A percentile compares a stretch with the other conserved stretches of the same genome.
phyloP scores from a whole-genome alignment of 2,888 invertebrate genomes.

The Drosophila monieri region DNA sequence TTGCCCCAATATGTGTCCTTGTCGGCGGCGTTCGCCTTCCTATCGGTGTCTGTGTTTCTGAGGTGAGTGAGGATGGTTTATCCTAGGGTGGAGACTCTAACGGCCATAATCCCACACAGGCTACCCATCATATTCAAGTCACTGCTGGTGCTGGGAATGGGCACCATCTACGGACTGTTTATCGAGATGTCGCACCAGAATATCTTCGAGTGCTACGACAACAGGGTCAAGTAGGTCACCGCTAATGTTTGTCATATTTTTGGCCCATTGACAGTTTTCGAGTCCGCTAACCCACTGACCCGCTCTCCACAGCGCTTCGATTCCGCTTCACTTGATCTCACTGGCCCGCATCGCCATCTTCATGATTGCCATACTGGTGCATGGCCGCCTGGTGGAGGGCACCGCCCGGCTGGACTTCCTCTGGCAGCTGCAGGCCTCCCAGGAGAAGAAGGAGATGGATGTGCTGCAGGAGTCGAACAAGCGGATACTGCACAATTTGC shows the following conservation, averaged over 20 bases:
- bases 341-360: conserved; percentile 92
- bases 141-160: conserved; percentile 90
- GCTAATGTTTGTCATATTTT: conserved; percentile 1
- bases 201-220: conserved; percentile 93
- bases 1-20: conserved; percentile 94
- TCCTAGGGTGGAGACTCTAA: not conserved
- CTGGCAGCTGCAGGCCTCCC: conserved; percentile 93
- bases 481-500: conserved; percentile 93
- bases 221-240: conserved; percentile 88
- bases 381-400: conserved; percentile 94
- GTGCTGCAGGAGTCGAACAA: conserved; percentile 95
- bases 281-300: not conserved
- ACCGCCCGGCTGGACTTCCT: conserved; percentile 93
- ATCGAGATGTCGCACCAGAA: conserved; percentile 92
- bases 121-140: conserved; percentile 93
- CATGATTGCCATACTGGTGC: conserved; percentile 92
- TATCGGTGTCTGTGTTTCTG: conserved; percentile 93
- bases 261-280: not conserved
- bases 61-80: conserved; percentile 79
- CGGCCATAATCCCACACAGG: conserved; percentile 69
- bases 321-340: conserved; percentile 91
- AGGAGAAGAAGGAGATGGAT: conserved; percentile 96
- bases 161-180: conserved; percentile 90
- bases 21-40: conserved; percentile 92
- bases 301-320: conserved; percentile 85